Percentiles rank a stretch among this genome's conserved stretches.
Conservation (phyloP, 1,140 invertebrate species). For the Eriosoma lanigerum region DNA sequence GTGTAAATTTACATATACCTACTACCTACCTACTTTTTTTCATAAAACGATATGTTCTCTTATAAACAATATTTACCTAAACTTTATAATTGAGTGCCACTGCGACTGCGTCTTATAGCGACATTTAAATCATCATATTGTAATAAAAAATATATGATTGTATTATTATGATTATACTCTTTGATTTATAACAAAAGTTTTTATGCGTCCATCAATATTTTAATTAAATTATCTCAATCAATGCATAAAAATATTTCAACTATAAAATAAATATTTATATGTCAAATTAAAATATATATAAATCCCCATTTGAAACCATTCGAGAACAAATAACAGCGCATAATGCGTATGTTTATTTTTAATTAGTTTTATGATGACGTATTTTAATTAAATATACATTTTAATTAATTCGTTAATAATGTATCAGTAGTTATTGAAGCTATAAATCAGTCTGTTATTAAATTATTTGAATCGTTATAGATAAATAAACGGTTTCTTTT, state of each 20-base stretch:
- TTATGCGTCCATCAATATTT: neutral
- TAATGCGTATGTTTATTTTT: constrained; percentile 47
- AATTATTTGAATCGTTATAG: neutral
- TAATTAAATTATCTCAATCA: neutral
- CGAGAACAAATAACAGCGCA: neutral
- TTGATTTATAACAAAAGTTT: neutral
- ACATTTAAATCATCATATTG: neutral
- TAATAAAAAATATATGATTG: too few species aligned
- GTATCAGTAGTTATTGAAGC: constrained; percentile 9
- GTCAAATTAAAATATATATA: constrained; percentile 36
- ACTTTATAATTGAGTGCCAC: neutral
- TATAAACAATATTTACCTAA: neutral
- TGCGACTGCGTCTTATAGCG: neutral
- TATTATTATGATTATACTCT: too few species aligned
- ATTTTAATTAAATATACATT: neutral
- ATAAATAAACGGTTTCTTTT: constrained; percentile 10
- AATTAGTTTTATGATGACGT: constrained; percentile 44
- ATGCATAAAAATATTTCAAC: constrained; percentile 32
- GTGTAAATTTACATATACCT: too few species aligned
- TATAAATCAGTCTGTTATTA: constrained; percentile 4
- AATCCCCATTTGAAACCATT: constrained; percentile 10
- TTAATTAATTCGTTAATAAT: constrained; percentile 35
- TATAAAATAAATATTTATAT: constrained; percentile 45
- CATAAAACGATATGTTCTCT: neutral
- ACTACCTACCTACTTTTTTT: neutral